A percentile compares a stretch with the other conserved stretches of the same genome.
These are phyloP conservation scores for Tychaedon coryphoeus DNA, from an alignment of 2,113 vertebrate species.

Conservation along the genomic window DNA sequence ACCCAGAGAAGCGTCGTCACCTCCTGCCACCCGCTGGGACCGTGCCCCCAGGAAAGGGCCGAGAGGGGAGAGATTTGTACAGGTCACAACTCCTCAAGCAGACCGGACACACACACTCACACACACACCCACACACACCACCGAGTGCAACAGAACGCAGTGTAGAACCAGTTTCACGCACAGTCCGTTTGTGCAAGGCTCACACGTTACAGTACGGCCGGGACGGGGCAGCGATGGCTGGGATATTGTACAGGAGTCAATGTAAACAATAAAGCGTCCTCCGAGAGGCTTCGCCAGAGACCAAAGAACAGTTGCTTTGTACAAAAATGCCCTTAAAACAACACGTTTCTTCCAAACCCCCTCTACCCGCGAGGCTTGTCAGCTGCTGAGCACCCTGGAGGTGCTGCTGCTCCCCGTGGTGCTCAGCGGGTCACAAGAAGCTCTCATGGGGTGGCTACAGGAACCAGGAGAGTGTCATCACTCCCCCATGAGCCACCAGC, in stretches of 20 bases:
- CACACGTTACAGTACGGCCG: slow-evolving; percentile 25
- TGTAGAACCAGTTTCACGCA: slow-evolving; percentile 8
- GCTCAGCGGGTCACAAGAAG: not conserved
- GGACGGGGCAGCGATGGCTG: not conserved
- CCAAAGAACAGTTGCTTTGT: slow-evolving; percentile 69
- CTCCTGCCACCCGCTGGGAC: slow-evolving; percentile 38
- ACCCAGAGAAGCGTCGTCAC: not conserved
- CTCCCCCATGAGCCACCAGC: not conserved
- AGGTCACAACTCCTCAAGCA: slow-evolving; percentile 7
- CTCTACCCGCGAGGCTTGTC: not conserved
- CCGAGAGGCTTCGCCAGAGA: slow-evolving; percentile 63
- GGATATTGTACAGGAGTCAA: slow-evolving; percentile 66
- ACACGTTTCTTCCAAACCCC: not conserved
- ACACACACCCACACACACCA: not conserved
- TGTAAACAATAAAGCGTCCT: slow-evolving; percentile 78
- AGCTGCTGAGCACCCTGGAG: not conserved
- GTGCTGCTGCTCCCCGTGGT: not conserved
- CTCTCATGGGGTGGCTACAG: not conserved
- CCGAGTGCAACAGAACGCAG: slow-evolving; percentile 54
- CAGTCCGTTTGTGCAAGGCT: slow-evolving; percentile 31
- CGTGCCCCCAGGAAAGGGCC: not conserved
- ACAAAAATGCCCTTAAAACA: slow-evolving; percentile 75
- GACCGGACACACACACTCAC: not conserved
- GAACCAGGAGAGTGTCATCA: not conserved
- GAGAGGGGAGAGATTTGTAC: slow-evolving; percentile 24